A percentile compares a stretch with the other conserved stretches of the same genome.
Conservation (phyloP, 1,140 invertebrate genomes). For the Diabrotica virgifera region DNA sequence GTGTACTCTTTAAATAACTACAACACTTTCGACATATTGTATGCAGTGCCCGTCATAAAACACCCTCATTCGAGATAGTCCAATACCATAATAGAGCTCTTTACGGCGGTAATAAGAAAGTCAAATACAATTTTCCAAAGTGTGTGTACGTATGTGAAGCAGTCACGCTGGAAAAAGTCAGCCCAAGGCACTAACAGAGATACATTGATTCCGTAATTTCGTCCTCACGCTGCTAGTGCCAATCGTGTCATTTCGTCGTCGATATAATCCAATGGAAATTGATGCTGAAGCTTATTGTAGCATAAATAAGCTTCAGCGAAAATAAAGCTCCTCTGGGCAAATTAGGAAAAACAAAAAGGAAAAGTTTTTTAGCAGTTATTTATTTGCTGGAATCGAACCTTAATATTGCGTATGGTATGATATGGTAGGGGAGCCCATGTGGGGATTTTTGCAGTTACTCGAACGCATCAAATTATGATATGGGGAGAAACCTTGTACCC, state of each 20-base stretch:
- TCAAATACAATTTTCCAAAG: constrained; percentile 37
- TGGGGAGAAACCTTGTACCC: too few relatives aligned
- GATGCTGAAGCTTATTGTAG: not conserved
- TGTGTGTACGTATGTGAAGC: constrained; percentile 21
- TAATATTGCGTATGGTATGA: too few relatives aligned
- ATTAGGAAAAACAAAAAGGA: too few relatives aligned
- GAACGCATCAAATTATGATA: too few relatives aligned
- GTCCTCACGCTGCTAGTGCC: constrained; percentile 14
- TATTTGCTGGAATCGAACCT: too few relatives aligned
- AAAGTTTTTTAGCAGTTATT: too few relatives aligned
- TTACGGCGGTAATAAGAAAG: constrained; percentile 31
- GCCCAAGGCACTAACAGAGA: constrained; percentile 20
- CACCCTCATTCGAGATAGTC: not conserved
- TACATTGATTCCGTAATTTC: constrained; percentile 28
- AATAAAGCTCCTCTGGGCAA: too few relatives aligned
- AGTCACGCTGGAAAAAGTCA: not conserved
- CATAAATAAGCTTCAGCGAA: too few relatives aligned
- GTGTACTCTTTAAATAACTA: too few relatives aligned
- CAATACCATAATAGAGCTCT: not conserved
- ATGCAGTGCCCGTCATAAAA: not conserved
- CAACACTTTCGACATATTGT: too few relatives aligned
- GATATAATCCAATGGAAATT: constrained; percentile 8
- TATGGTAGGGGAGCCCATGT: too few relatives aligned
- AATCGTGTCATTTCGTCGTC: constrained; percentile 13
- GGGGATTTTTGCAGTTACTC: too few relatives aligned